A percentile compares a stretch with the other conserved stretches of the same genome.
Conservation (phyloP, 2,888 invertebrate species). For the Lysandra coridon region DNA sequence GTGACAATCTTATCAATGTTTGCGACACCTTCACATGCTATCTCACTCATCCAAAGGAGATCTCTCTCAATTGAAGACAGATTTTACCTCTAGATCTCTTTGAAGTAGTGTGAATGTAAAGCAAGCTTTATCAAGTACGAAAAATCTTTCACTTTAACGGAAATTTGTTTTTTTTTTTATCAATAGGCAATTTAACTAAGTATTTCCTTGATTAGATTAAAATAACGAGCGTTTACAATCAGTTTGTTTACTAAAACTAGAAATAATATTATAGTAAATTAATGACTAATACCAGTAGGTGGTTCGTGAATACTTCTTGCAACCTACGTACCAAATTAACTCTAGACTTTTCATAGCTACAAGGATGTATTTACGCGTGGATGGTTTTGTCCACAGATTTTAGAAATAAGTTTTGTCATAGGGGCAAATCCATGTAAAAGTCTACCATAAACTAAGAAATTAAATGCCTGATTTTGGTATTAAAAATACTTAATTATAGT, state of each 20-base stretch:
- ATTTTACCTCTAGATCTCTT: not conserved
- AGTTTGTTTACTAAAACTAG: not conserved
- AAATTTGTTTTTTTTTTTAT: not conserved
- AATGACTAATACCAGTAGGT: not conserved
- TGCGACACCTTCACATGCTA: slow-evolving; percentile 8
- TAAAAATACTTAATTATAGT: too few relatives aligned
- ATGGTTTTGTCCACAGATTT: too few relatives aligned
- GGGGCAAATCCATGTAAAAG: too few relatives aligned
- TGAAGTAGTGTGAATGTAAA: too few relatives aligned
- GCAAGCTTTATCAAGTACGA: not conserved
- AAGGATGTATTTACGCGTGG: too few relatives aligned
- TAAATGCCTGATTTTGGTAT: too few relatives aligned
- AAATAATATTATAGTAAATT: not conserved
- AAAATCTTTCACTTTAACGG: not conserved
- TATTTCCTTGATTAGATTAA: slow-evolving; percentile 6
- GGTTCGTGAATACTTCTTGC: not conserved
- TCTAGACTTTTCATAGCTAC: too few relatives aligned
- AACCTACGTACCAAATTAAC: too few relatives aligned
- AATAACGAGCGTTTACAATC: slow-evolving; percentile 1
- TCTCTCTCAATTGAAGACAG: not conserved
- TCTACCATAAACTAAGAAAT: too few relatives aligned
- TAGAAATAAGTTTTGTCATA: too few relatives aligned
- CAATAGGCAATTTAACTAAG: not conserved
- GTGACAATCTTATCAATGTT: slow-evolving; percentile 10
- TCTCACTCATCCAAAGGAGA: not conserved